A percentile compares a stretch with the other conserved stretches of the same genome.
Conservation (phyloP, 2,113 vertebrate genomes). For the Haemorhous mexicanus region DNA sequence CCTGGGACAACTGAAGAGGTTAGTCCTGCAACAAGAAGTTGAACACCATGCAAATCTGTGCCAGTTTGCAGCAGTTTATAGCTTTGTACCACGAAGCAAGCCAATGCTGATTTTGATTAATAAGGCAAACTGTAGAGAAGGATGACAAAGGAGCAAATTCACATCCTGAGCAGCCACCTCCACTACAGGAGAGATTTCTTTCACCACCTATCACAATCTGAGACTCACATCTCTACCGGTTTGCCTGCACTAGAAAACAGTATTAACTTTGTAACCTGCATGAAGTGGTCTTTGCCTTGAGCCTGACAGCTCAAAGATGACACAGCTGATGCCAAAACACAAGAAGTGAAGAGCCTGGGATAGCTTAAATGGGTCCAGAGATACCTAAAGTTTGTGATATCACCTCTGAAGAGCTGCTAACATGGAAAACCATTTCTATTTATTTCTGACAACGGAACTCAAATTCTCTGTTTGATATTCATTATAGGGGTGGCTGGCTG, state of each 20-base stretch:
- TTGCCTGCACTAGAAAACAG: not conserved
- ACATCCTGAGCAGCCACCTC: not conserved
- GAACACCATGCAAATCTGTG: constrained; percentile 7
- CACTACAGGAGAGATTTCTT: not conserved
- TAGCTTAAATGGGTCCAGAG: not conserved
- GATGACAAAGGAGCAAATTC: not conserved
- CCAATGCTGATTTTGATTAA: not conserved
- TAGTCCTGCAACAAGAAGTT: not conserved
- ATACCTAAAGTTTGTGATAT: not conserved
- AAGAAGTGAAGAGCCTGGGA: not conserved
- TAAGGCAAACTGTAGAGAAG: not conserved
- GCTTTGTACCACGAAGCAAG: not conserved
- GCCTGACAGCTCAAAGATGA: not conserved
- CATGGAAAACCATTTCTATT: not conserved
- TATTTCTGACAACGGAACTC: not conserved
- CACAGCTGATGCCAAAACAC: not conserved
- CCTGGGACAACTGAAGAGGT: not conserved
- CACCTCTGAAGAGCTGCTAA: not conserved
- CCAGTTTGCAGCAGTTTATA: not conserved
- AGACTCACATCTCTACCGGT: not conserved
- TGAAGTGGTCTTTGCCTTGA: not conserved
- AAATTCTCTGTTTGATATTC: not conserved
- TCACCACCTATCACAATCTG: not conserved
- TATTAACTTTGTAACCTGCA: not conserved
- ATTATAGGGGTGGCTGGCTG: not conserved